Percentiles rank a stretch among this genome's conserved stretches.
Conservation (phyloP, 1,140 invertebrate genomes). For the Solenopsis invicta region DNA sequence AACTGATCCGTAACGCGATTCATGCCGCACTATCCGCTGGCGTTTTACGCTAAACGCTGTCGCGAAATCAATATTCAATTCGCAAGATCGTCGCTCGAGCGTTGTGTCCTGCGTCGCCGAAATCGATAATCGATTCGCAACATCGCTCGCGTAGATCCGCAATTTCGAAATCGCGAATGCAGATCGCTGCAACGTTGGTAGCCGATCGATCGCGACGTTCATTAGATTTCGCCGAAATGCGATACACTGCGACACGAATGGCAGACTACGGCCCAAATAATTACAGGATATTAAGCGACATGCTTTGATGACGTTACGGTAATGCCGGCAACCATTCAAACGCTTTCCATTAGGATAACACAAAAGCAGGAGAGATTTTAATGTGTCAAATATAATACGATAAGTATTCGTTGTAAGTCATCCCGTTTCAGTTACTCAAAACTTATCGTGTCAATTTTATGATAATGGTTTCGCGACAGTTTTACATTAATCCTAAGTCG, state of each 20-base stretch:
- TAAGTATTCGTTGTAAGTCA: not conserved
- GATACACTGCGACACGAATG: conserved; percentile 14
- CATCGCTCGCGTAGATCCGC: conserved; percentile 49
- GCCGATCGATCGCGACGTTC: conserved; percentile 67
- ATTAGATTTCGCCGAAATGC: conserved; percentile 47
- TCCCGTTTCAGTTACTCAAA: not conserved
- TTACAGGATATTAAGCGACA: conserved; percentile 45
- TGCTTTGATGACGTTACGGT: conserved; percentile 28
- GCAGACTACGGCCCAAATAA: conserved; percentile 29
- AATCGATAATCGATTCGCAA: conserved; percentile 74
- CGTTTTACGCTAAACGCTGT: conserved; percentile 1
- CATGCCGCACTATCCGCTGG: not conserved
- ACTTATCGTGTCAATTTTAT: not conserved
- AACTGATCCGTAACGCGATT: conserved; percentile 60
- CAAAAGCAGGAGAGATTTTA: conserved; percentile 3
- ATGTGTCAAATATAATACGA: not conserved
- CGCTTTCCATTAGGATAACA: not conserved
- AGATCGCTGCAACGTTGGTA: conserved; percentile 30
- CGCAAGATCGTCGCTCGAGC: conserved; percentile 66
- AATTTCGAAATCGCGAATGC: conserved; percentile 21
- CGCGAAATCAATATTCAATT: conserved; percentile 73
- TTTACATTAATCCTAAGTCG: not conserved
- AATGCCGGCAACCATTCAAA: conserved; percentile 10
- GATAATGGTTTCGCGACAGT: not conserved
- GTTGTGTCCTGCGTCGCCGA: not conserved